Conservation (phyloP, 1,140 invertebrate genomes). For the Dufourea novaeangliae region DNA sequence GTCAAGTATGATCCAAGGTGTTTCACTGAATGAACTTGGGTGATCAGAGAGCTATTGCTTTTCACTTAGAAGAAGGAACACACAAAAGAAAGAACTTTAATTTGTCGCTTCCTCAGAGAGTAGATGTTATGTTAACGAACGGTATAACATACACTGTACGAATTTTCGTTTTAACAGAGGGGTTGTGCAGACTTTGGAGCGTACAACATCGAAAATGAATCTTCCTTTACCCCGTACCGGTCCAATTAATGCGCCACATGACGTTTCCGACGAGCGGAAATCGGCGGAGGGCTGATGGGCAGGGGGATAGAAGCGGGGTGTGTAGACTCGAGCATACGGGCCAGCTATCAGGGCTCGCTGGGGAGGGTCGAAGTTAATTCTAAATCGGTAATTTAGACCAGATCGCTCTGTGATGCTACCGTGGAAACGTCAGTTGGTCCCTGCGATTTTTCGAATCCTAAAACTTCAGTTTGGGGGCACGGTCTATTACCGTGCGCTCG, state of each 20-base stretch:
- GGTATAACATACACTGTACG: not conserved
- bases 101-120: too few species aligned
- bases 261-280: slow-evolving; percentile 76
- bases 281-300: slow-evolving; percentile 53
- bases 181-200: slow-evolving; percentile 18
- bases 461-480: not conserved
- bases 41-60: too few species aligned
- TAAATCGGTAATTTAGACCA: slow-evolving; percentile 58
- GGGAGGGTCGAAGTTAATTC: slow-evolving; percentile 65
- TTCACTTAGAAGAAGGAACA: too few species aligned
- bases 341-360: slow-evolving; percentile 43
- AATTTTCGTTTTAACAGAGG: slow-evolving; percentile 38
- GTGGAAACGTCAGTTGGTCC: slow-evolving; percentile 41
- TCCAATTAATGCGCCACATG: slow-evolving; percentile 77
- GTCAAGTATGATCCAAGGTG: too few species aligned
- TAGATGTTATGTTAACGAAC: not conserved
- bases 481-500: not conserved
- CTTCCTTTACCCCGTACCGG: slow-evolving; percentile 70
- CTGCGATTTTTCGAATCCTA: slow-evolving; percentile 58
- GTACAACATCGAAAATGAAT: slow-evolving; percentile 58
- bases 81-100: too few species aligned
- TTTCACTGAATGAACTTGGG: too few species aligned
- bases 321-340: slow-evolving; percentile 14
- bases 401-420: slow-evolving; percentile 12
- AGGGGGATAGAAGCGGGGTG: slow-evolving; percentile 31